phyloP scores from a whole-genome alignment of 2,888 invertebrate species.

The Dasysyrphus tricinctus region DNA sequence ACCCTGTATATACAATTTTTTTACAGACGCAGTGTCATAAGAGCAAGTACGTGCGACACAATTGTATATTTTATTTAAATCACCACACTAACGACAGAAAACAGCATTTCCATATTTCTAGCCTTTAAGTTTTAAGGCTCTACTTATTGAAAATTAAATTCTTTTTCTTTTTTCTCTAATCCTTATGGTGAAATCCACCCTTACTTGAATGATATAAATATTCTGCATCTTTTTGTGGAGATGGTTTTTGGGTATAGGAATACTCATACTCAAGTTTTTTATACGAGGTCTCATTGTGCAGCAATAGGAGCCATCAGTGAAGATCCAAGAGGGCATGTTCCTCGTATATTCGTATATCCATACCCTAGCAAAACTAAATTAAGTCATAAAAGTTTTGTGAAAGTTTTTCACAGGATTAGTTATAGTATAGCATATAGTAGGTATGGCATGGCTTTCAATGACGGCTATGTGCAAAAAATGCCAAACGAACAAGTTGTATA shows the following conservation, averaged over 20 bases:
- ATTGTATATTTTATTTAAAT: too few species aligned
- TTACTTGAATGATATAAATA: slow-evolving; percentile 4
- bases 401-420: slow-evolving; percentile 74
- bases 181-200: slow-evolving; percentile 9
- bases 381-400: slow-evolving; percentile 73
- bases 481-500: slow-evolving; percentile 34
- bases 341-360: slow-evolving; percentile 35
- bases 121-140: too few species aligned
- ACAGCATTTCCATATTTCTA: too few species aligned
- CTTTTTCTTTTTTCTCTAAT: too few species aligned
- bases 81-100: too few species aligned
- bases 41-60: too few species aligned
- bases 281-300: slow-evolving; percentile 42
- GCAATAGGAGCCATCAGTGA: slow-evolving; percentile 29
- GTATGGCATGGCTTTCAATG: slow-evolving; percentile 43
- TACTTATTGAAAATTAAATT: too few species aligned
- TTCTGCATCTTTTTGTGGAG: slow-evolving; percentile 55
- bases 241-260: slow-evolving; percentile 1
- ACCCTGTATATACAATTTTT: too few species aligned
- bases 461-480: slow-evolving; percentile 41
- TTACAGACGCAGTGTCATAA: too few species aligned
- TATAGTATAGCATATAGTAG: neutral
- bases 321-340: slow-evolving; percentile 16
- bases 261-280: slow-evolving; percentile 31
- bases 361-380: slow-evolving; percentile 71